Base-by-base conservation (phyloP, 2,888 invertebrate genomes). In the Callyntrura sp. region DNA sequence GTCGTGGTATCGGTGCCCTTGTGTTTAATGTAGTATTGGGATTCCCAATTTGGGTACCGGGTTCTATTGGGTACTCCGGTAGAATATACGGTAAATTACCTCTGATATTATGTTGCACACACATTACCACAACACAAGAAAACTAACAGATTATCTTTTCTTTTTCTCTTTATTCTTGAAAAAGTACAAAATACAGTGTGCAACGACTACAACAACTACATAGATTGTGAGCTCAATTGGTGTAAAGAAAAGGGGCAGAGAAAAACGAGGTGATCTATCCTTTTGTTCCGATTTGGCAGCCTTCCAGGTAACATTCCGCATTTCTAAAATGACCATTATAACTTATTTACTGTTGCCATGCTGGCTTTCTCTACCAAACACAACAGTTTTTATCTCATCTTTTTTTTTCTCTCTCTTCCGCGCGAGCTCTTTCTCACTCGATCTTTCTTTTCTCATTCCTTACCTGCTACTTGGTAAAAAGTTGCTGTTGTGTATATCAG, bases 231-330 rank as follows among this genome's bases (percentile, higher is more conserved):
- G 85, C 85, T 85, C 85, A 70, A 85, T 85, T 85, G 85, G 85
- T 85, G 57, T 45, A 68, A 68, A 62, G 76, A 88, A 78, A 57
- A 78, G 84, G 43, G 43, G 68, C 62, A 25, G 35, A 23, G 65
- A 25, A 83, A 68, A 79, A 85, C 28, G 86, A 84, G 88, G 89
- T 89, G 83, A 90, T 91, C 85, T 91, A 90, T 86, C 82, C 91
- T 82, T 89, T 90, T 91, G 92, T 92, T 92, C 92, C 92, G 92
- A 90, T 92, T 92, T 93, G 93, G 93, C 92, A 92, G 55, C 88
- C 43, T 91, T 92, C 93, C 93, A 93, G 92, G 91, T 91, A 91
- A 91, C 92, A 92, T 91, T 93, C 88, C 89, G 88, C 91, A 92
- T 92, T 91, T 92, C 90, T 85, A 87, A 90, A 92, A 90, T 90